A percentile compares a stretch with the other conserved stretches of the same genome.
These are phyloP conservation scores for Zenarchopterus dispar DNA, from an alignment of 2,797 vertebrate species.

Conservation along the genomic window DNA sequence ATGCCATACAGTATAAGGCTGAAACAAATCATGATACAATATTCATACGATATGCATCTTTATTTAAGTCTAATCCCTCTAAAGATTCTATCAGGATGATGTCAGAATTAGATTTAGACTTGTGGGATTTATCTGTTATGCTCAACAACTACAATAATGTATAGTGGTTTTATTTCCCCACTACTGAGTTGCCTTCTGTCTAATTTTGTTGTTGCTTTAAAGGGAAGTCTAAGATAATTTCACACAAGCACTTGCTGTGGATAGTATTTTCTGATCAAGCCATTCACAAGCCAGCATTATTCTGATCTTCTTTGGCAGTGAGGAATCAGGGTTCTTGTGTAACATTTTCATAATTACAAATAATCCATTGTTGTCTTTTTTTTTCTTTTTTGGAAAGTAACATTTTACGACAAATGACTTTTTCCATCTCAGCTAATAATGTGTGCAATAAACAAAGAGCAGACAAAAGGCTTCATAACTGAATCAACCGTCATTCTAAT, in stretches of 20 bases:
- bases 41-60: neutral
- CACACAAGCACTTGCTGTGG: constrained; percentile 29
- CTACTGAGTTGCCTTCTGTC: constrained; percentile 13
- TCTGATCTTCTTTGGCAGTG: constrained; percentile 3
- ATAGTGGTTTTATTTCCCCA: neutral
- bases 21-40: neutral
- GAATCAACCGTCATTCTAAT: constrained; percentile 70
- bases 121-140: neutral
- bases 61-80: neutral
- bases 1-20: neutral
- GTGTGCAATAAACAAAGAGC: constrained; percentile 47
- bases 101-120: constrained; percentile 1
- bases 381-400: constrained; percentile 35
- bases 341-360: constrained; percentile 36
- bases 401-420: constrained; percentile 43
- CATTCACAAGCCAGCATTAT: constrained; percentile 22
- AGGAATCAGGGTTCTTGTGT: constrained; percentile 29
- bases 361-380: constrained; percentile 11
- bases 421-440: constrained; percentile 30
- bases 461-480: constrained; percentile 64
- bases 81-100: neutral
- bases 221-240: constrained; percentile 6
- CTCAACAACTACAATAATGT: neutral
- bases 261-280: constrained; percentile 33
- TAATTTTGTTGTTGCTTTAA: constrained; percentile 22